phyloP scores from a whole-genome alignment of 2,888 invertebrate genomes.

The Latheticus oryzae region DNA sequence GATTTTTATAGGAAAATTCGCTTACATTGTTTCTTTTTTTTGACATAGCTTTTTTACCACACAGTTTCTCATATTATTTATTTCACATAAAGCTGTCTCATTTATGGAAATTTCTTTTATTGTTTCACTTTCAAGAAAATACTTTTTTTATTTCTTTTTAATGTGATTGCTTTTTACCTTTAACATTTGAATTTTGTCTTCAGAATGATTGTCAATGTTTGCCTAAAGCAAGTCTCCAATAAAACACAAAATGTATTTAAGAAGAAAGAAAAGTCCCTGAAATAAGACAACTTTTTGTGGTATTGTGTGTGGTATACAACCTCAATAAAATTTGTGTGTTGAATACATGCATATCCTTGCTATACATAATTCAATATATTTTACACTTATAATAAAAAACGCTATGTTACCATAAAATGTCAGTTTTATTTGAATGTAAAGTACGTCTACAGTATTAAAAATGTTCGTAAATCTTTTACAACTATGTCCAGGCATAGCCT shows the following conservation, averaged over 20 bases:
- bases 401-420: constrained; percentile 44
- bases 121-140: constrained; percentile 5
- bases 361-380: constrained; percentile 45
- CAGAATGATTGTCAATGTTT: too few relatives aligned
- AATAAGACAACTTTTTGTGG: too few relatives aligned
- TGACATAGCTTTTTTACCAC: constrained; percentile 7
- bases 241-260: too few relatives aligned
- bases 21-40: constrained; percentile 3
- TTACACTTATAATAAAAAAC: constrained; percentile 44
- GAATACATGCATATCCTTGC: constrained; percentile 29
- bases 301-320: constrained; percentile 13
- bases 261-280: too few relatives aligned
- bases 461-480: constrained; percentile 49
- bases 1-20: constrained; percentile 9
- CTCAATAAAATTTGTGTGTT: constrained; percentile 34
- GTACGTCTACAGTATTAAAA: constrained; percentile 48
- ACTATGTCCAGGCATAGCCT: constrained; percentile 46
- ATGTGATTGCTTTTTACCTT: too few relatives aligned
- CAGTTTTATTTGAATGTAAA: constrained; percentile 49
- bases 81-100: constrained; percentile 8
- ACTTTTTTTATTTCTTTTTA: too few relatives aligned
- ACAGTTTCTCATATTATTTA: constrained; percentile 8
- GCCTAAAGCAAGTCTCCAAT: too few relatives aligned
- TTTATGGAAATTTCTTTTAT: constrained; percentile 9
- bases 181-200: too few relatives aligned